Percentiles rank a stretch among this genome's conserved stretches.
Conservation (phyloP, 2,888 invertebrate genomes). For the Parthenolecanium corni region DNA sequence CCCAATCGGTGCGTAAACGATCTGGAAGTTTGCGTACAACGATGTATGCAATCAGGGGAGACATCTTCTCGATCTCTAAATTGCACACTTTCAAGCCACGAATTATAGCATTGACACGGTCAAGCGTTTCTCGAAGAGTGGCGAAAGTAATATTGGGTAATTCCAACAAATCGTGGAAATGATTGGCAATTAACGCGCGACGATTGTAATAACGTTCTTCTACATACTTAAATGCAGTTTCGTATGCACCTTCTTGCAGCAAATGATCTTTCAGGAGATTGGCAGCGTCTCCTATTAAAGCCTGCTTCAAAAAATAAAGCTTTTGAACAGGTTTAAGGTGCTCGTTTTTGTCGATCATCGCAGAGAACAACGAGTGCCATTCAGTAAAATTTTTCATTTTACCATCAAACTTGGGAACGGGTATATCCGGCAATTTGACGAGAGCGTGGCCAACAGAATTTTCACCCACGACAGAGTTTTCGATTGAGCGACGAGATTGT, state of each 20-base stretch:
- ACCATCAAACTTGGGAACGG: too few relatives aligned
- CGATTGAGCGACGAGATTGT: background rate
- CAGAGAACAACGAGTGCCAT: too few relatives aligned
- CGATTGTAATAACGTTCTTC: background rate
- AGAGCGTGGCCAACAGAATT: background rate
- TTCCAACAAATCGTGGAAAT: background rate
- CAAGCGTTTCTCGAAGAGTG: background rate
- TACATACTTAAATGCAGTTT: background rate
- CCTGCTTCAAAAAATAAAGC: background rate
- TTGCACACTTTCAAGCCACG: constrained; percentile 1
- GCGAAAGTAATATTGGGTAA: background rate
- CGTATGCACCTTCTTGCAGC: background rate
- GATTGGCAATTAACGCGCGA: background rate
- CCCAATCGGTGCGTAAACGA: background rate
- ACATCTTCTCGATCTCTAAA: background rate
- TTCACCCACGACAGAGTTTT: background rate
- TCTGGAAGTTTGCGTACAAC: constrained; percentile 2
- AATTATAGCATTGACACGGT: background rate
- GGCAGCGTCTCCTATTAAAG: background rate
- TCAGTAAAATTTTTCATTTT: too few relatives aligned
- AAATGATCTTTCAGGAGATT: background rate
- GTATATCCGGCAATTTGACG: constrained; percentile 8
- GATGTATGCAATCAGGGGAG: too few relatives aligned
- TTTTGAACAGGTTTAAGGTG: background rate
- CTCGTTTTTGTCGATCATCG: constrained; percentile 1